Evolutionary conservation across 2,888 invertebrate species (phyloP).

Genomic region (Sesia apiformis): DNA sequence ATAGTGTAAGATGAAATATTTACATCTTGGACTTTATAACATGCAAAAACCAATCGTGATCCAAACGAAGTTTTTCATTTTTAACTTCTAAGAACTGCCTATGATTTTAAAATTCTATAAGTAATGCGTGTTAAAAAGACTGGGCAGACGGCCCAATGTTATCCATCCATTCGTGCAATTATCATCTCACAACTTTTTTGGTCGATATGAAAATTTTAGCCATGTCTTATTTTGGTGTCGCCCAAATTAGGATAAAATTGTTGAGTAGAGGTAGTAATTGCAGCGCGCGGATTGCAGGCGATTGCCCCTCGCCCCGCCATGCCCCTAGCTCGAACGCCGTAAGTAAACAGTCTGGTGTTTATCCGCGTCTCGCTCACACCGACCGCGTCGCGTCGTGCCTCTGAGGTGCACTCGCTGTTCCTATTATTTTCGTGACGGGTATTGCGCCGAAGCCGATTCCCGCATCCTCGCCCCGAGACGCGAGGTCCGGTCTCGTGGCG

Average conservation of each 20-base stretch:
- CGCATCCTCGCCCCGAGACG: conserved; percentile 73
- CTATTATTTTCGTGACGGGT: conserved; percentile 75
- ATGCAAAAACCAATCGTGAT: too few relatives aligned
- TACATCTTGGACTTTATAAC: too few relatives aligned
- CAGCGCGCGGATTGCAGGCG: conserved; percentile 72
- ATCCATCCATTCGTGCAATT: too few relatives aligned
- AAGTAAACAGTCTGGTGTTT: conserved; percentile 75
- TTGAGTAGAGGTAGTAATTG: conserved; percentile 62
- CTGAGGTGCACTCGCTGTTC: conserved; percentile 73
- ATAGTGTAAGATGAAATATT: too few relatives aligned
- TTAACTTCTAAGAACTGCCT: too few relatives aligned
- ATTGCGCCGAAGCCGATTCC: conserved; percentile 74
- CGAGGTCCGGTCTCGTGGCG: conserved; percentile 71
- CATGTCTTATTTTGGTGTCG: conserved; percentile 18
- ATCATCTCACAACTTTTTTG: neutral
- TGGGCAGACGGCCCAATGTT: too few relatives aligned
- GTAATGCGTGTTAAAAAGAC: too few relatives aligned
- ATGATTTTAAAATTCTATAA: too few relatives aligned
- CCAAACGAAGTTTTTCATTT: too few relatives aligned
- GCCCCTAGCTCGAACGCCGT: conserved; percentile 67
- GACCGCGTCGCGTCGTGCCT: conserved; percentile 72
- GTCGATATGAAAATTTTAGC: neutral
- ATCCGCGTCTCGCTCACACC: conserved; percentile 74
- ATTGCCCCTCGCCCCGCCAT: conserved; percentile 53
- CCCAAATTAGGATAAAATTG: conserved; percentile 14